A percentile compares a stretch with the other conserved stretches of the same genome.
Evolutionary conservation across 2,888 invertebrate genomes (phyloP).

Genomic region (Cephus sareptanus): DNA sequence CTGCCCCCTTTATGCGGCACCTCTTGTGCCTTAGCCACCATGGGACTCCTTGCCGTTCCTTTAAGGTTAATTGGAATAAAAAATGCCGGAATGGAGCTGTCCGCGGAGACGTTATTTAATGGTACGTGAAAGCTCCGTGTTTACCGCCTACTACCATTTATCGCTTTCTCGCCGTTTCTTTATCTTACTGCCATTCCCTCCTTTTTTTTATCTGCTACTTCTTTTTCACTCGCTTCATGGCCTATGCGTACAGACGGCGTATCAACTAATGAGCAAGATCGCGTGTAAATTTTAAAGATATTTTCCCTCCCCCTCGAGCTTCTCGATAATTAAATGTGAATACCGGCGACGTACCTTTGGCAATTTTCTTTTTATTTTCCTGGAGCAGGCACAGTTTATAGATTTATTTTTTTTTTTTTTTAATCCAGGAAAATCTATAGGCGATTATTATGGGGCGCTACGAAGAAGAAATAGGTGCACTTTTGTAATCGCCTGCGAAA

Average conservation of each 20-base stretch:
- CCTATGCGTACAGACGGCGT: neutral
- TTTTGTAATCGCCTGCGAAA: neutral
- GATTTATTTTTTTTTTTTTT: neutral
- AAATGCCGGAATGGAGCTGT: conserved; percentile 28
- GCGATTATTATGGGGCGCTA: neutral
- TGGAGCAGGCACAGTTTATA: neutral
- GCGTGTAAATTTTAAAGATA: neutral
- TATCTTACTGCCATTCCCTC: neutral
- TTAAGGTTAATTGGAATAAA: conserved; percentile 60
- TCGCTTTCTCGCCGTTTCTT: neutral
- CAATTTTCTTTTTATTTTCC: neutral
- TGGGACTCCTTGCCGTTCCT: conserved; percentile 39
- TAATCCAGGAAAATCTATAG: neutral
- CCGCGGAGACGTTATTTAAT: conserved; percentile 9
- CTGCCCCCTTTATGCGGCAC: conserved; percentile 49
- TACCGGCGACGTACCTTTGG: neutral
- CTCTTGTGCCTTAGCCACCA: conserved; percentile 22
- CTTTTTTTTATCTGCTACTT: neutral
- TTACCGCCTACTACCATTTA: neutral
- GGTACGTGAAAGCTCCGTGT: conserved; percentile 9
- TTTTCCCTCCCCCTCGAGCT: neutral
- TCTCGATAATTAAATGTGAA: neutral
- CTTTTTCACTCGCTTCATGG: neutral
- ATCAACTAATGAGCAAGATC: neutral
- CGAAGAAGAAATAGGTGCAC: neutral